Evolutionary conservation across 2,888 invertebrate species (phyloP).

Genomic region (Aplocera efformata): DNA sequence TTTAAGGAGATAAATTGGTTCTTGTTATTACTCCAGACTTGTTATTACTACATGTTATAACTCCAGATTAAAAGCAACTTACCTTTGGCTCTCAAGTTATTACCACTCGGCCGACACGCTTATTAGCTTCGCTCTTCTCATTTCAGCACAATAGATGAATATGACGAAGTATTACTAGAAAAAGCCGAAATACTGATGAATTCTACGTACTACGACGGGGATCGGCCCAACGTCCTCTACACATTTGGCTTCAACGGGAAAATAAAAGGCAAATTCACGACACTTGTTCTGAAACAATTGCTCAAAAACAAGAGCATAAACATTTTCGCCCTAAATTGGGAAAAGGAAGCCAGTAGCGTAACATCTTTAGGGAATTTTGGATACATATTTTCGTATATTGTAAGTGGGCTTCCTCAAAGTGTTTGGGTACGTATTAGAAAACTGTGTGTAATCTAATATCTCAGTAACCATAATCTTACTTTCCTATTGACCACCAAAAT

Average conservation of each 20-base stretch:
- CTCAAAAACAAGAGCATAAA: constrained; percentile 10
- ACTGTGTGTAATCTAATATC: too few species aligned
- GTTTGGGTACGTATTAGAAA: constrained; percentile 12
- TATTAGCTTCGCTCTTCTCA: too few species aligned
- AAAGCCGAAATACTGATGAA: constrained; percentile 7
- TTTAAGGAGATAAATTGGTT: too few species aligned
- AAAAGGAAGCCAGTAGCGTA: constrained; percentile 17
- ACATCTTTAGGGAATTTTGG: background rate
- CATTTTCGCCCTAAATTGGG: constrained; percentile 23
- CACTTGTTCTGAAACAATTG: constrained; percentile 3
- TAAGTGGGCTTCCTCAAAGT: constrained; percentile 11
- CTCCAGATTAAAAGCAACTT: too few species aligned
- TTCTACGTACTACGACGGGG: constrained; percentile 3
- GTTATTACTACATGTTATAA: background rate
- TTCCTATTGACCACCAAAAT: too few species aligned
- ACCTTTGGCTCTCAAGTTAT: too few species aligned
- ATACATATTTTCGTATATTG: constrained; percentile 8
- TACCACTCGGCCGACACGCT: too few species aligned
- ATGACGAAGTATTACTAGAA: constrained; percentile 1
- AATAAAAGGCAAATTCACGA: constrained; percentile 4
- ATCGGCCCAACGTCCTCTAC: constrained; percentile 9
- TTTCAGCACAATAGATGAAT: constrained; percentile 6
- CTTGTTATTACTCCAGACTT: too few species aligned
- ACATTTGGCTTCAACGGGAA: constrained; percentile 12
- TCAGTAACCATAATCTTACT: too few species aligned